Percentiles rank a stretch among this genome's conserved stretches.
Evolutionary conservation across 2,797 vertebrate genomes (phyloP).

Genomic region (Vultur gryphus): DNA sequence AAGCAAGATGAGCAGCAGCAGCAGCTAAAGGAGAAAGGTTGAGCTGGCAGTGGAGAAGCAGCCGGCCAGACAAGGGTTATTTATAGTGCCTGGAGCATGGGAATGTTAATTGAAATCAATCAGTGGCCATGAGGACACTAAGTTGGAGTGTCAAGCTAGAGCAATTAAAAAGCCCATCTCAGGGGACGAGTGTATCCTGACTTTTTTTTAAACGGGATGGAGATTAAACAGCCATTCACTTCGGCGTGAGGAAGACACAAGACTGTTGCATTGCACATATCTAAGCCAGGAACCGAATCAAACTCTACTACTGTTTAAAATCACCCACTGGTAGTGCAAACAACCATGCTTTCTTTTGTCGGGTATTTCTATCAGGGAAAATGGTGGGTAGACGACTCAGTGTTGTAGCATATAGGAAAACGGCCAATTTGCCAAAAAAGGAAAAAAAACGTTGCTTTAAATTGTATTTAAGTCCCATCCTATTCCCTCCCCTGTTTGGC

Average conservation of each 20-base stretch:
- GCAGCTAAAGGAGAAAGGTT: conserved; percentile 54
- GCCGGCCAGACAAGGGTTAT: conserved; percentile 49
- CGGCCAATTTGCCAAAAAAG: not conserved
- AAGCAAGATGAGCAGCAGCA: conserved; percentile 71
- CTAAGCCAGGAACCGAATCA: not conserved
- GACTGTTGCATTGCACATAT: not conserved
- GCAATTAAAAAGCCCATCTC: conserved; percentile 42
- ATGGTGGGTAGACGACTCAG: not conserved
- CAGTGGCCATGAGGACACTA: conserved; percentile 23
- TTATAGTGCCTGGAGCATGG: conserved; percentile 64
- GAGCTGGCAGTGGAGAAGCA: conserved; percentile 13
- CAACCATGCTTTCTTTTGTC: not conserved
- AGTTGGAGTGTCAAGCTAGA: conserved; percentile 7
- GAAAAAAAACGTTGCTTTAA: not conserved
- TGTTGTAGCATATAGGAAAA: not conserved
- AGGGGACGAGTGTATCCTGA: not conserved
- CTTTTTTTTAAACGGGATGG: not conserved
- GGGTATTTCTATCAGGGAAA: not conserved
- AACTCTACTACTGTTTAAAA: not conserved
- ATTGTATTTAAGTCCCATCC: not conserved
- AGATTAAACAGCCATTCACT: conserved; percentile 35
- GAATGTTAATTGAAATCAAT: conserved; percentile 63
- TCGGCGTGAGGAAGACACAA: not conserved
- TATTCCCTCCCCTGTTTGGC: not conserved
- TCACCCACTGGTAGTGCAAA: not conserved